Base-by-base conservation (phyloP, 1,140 invertebrate species). In the Pectinophora gossypiella region DNA sequence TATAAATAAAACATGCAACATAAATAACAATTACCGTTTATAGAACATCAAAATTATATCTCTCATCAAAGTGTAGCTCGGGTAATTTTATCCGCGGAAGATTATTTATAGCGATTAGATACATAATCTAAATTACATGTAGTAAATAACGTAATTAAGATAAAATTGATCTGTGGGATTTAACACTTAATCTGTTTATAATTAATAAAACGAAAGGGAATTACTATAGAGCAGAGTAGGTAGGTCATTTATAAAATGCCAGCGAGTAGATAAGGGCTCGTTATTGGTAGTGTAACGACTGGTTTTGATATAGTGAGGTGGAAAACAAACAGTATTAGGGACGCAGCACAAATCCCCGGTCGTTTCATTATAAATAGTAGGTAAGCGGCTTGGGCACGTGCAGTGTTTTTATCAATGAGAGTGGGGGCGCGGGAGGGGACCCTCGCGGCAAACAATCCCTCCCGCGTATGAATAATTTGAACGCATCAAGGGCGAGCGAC, bases 351-450 rank as follows among this genome's bases (percentile, higher is more conserved):
- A 56, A 43, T 51, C 59, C 67, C 63, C 60, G 43, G 57, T 60
- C 68, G 69, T 76, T 76, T 73, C 68, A 76, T 79, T 75, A 77
- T 81, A 75, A 73, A 76, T 72, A 80, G 67, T 67, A 66, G 69
- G 67, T 76, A 78, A 82, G 79, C 78, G 75, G 78, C 79, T 80
- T 64, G 62, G 58, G 73, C 79, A 77, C 76, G 79, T 83, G 79
- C 79, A 72, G 64, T 76, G 79, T 81, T 81, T 85, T 83, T 81
- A 85, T 83, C 76, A 71, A 69, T 64, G 66, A 70, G 63, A 55
- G 63, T 54, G 64, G 61, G 64, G 55, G 56, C 48, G 40, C 35
- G 51, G 22, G 48, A 49, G 51, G 59, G 61, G 54, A 55, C 32
- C 66, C 51, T 73, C 73, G 74, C 65, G 67, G 75, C 69, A 80